Evolutionary conservation across 2,888 invertebrate genomes (phyloP).

Genomic region (Trimorus sp.): DNA sequence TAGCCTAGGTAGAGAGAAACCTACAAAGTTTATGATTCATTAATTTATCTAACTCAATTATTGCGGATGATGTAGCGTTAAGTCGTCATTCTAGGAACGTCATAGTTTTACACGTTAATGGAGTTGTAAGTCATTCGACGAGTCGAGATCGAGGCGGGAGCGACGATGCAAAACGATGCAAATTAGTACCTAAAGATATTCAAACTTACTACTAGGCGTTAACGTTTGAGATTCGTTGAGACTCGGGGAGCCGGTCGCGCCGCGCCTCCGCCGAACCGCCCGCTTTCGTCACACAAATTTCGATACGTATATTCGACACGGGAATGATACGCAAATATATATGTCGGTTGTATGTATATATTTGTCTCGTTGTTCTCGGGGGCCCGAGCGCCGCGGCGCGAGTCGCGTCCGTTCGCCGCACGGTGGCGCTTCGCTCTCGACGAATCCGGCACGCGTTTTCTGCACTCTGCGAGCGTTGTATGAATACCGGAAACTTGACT

Average conservation of each 20-base stretch:
- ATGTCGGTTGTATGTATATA: no score
- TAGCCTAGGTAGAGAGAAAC: conserved; percentile 80
- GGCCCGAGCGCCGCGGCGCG: neutral
- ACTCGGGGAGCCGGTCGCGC: conserved; percentile 11
- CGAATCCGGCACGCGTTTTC: conserved; percentile 53
- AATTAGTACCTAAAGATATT: no score
- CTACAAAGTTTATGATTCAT: conserved; percentile 78
- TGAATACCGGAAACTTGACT: conserved; percentile 69
- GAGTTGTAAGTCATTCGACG: conserved; percentile 63
- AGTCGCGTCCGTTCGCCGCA: no score
- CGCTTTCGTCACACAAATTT: no score
- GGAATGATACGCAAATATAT: no score
- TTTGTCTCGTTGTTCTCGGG: neutral
- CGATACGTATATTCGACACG: no score
- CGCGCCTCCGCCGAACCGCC: conserved; percentile 33
- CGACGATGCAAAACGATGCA: conserved; percentile 63
- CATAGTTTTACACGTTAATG: conserved; percentile 77
- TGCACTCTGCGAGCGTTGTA: conserved; percentile 64
- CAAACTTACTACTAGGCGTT: conserved; percentile 72
- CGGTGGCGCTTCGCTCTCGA: conserved; percentile 14
- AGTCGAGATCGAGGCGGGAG: conserved; percentile 53
- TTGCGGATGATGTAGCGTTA: conserved; percentile 68
- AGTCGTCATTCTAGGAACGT: conserved; percentile 77
- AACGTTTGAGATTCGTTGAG: conserved; percentile 66
- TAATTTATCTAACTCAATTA: conserved; percentile 78